These are phyloP conservation scores for Phylloscopus trochiloides DNA, from an alignment of 2,113 vertebrate species.

Conservation along the genomic window DNA sequence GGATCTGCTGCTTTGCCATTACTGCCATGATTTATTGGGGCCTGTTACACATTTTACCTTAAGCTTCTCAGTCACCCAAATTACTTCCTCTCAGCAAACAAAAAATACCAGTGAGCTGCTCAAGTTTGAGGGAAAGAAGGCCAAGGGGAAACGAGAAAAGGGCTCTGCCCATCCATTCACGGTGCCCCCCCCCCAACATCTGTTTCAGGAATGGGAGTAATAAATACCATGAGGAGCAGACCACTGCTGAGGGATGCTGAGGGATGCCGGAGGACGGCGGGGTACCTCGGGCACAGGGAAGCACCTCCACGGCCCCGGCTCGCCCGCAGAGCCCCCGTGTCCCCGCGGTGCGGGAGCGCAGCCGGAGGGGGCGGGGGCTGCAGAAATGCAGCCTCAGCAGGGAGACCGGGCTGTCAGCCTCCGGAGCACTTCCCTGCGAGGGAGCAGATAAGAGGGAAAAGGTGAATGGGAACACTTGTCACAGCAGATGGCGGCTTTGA, in stretches of 20 bases:
- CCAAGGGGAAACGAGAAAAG: background rate
- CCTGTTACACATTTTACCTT: background rate
- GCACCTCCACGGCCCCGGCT: background rate
- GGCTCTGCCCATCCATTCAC: too few relatives aligned
- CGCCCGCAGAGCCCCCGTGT: background rate
- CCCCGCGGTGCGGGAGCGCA: background rate
- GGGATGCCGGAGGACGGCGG: background rate
- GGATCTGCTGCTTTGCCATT: background rate
- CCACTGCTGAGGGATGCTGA: background rate
- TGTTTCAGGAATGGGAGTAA: background rate
- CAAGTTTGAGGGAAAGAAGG: background rate
- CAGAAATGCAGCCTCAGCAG: slow-evolving; percentile 66
- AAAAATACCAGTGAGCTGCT: background rate
- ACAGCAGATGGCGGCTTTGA: slow-evolving; percentile 78
- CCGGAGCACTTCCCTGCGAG: slow-evolving; percentile 73
- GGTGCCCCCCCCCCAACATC: too few relatives aligned
- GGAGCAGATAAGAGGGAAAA: slow-evolving; percentile 84
- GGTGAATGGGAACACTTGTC: slow-evolving; percentile 86
- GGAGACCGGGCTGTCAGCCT: slow-evolving; percentile 72
- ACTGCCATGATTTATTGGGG: background rate
- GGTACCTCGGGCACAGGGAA: fast-evolving
- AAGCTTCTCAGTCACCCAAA: background rate
- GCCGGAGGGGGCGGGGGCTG: slow-evolving; percentile 20
- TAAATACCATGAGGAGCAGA: fast-evolving
- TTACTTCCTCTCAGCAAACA: background rate